Base-by-base conservation (phyloP, 2,113 vertebrate genomes). In the Scophthalmus maximus region DNA sequence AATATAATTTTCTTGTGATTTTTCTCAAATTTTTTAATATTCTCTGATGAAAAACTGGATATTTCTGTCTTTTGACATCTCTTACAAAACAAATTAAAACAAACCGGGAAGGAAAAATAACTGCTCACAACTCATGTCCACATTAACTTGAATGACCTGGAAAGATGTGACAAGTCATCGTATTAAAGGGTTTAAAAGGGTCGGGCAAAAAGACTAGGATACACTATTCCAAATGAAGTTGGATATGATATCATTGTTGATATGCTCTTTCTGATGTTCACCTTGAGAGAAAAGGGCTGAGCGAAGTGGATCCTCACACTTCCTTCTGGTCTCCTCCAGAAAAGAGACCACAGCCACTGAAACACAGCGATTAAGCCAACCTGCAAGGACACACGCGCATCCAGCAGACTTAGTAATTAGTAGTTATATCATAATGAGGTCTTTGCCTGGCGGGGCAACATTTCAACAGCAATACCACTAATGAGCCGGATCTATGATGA, bases 211-310 rank as follows among this genome's bases (percentile, higher is more conserved):
- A n/a, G n/a, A n/a, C n/a, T n/a, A n/a, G n/a, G n/a, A 34, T 34
- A 34, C 5, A 34, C 5, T 34, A 5, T 34, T 9, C 9, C 32
- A 34, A 34, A 34, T 34, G 32, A 5, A 34, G 32, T 34, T 34
- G 32, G 9, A 34, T 34, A 34, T n/a, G n/a, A n/a, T n/a, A n/a
- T 46, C 42, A 7, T n/a, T 3, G n/a, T n/a, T n/a, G 12, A 40
- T 26, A 8, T 18, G 22, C 17, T 53, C 5, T 32, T 64, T 64
- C 25, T 68, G 52, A 27, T 25, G 29, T 12, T 53, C 88, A 98
- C 97, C 95, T 92, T 94, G 12, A 98, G 71, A 84, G 95, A 98
- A 90, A 97, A 97, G 9, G 97, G 95, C 86, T 97, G 95, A 2
- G 90, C 92, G 0, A 99, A 84, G 69, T 98, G 94, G 65, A 98